Percentiles rank a stretch among this genome's conserved stretches.
Evolutionary conservation across 2,888 invertebrate genomes (phyloP).

Genomic region (Alentia gelatinosa): DNA sequence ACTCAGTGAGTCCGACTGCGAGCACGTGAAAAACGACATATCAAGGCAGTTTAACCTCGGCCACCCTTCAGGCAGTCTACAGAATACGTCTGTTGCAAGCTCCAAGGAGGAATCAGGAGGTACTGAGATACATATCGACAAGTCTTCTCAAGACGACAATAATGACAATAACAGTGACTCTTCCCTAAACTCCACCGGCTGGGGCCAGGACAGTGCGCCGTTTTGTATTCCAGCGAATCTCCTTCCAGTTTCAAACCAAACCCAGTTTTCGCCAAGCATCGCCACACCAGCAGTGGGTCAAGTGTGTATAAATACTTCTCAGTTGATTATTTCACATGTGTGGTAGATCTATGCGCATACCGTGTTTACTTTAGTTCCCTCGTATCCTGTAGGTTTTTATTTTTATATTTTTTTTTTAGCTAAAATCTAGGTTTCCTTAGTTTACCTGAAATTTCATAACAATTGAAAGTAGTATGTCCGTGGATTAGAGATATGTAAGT

Average conservation of each 20-base stretch:
- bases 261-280: not conserved
- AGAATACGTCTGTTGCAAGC: not conserved
- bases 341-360: not conserved
- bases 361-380: not conserved
- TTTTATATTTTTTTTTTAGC: not conserved
- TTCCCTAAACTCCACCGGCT: conserved; percentile 6
- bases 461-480: too few relatives aligned
- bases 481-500: too few relatives aligned
- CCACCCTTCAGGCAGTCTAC: not conserved
- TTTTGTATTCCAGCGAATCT: conserved; percentile 14
- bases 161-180: not conserved
- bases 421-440: not conserved
- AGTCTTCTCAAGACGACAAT: conserved; percentile 9
- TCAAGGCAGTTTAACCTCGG: conserved; percentile 16
- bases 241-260: conserved; percentile 10
- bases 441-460: not conserved
- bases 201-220: not conserved
- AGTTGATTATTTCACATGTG: too few relatives aligned
- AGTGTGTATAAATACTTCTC: conserved; percentile 8
- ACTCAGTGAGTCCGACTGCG: conserved; percentile 31
- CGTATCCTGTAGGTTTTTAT: not conserved
- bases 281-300: not conserved
- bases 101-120: not conserved
- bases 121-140: conserved; percentile 22
- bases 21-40: conserved; percentile 10